These are phyloP conservation scores for Hyperopisus bebe DNA, from an alignment of 2,113 vertebrate species.

Conservation along the genomic window DNA sequence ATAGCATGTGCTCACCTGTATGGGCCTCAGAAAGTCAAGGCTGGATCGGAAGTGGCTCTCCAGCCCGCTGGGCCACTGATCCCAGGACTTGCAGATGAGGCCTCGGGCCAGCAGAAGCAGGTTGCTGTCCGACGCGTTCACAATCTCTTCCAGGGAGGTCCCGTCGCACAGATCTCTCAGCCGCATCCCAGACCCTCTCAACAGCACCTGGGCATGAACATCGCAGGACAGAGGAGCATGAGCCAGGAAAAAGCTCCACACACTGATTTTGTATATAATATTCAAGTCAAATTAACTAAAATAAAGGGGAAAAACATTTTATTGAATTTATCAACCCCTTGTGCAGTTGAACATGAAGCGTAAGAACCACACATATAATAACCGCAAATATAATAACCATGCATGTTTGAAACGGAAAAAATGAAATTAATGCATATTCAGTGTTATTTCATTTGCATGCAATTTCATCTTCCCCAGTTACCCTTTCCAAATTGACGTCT, in stretches of 20 bases:
- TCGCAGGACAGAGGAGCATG: not conserved
- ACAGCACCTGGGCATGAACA: conserved; percentile 59
- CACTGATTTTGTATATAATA: not conserved
- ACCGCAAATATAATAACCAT: not conserved
- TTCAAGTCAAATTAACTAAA: not conserved
- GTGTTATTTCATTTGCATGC: not conserved
- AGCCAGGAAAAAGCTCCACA: not conserved
- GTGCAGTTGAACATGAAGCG: not conserved
- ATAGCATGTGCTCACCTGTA: conserved; percentile 56
- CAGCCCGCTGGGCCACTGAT: conserved; percentile 51
- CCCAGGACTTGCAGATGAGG: conserved; percentile 59
- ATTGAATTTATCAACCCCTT: not conserved
- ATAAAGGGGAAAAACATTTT: not conserved
- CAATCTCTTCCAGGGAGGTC: conserved; percentile 57
- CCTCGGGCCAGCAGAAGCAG: conserved; percentile 41
- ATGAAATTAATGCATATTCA: not conserved
- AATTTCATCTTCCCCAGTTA: conserved; percentile 37
- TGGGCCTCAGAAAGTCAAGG: conserved; percentile 72
- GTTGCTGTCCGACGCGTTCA: conserved; percentile 50
- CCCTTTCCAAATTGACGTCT: conserved; percentile 70
- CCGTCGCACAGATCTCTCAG: conserved; percentile 68
- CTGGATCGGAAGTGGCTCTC: conserved; percentile 64
- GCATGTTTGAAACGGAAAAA: not conserved
- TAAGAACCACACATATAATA: not conserved
- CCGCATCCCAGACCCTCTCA: conserved; percentile 65